These are phyloP conservation scores for Liodrosophila aerea DNA, from an alignment of 2,888 invertebrate species.

Conservation along the genomic window DNA sequence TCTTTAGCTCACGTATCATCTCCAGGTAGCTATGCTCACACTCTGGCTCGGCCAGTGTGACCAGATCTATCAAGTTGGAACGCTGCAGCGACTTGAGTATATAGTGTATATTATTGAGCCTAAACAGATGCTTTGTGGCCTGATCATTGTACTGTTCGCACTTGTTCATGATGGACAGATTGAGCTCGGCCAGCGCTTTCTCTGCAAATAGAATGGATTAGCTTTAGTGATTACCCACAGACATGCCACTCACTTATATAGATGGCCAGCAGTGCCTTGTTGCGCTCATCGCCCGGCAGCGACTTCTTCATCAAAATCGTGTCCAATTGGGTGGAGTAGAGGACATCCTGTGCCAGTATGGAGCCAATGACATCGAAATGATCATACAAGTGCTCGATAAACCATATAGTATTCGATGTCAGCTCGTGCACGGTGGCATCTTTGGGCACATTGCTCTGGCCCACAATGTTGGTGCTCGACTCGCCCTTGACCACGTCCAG, in stretches of 20 bases:
- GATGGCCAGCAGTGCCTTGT: constrained; percentile 88
- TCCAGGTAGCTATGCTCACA: constrained; percentile 93
- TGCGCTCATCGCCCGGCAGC: constrained; percentile 83
- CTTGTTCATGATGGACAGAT: constrained; percentile 93
- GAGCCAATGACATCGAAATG: constrained; percentile 89
- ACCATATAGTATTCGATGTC: constrained; percentile 96
- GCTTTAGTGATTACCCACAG: not conserved
- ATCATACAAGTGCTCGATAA: constrained; percentile 92
- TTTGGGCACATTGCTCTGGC: constrained; percentile 86
- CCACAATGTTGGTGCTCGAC: constrained; percentile 87
- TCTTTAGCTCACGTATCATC: constrained; percentile 92
- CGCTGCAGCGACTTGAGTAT: constrained; percentile 95
- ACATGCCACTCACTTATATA: constrained; percentile 88
- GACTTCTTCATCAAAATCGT: constrained; percentile 83
- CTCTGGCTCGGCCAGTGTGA: constrained; percentile 91
- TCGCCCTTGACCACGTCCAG: constrained; percentile 93
- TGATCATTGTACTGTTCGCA: constrained; percentile 95
- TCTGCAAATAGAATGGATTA: constrained; percentile 84
- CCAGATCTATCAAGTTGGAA: constrained; percentile 91
- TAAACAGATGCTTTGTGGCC: constrained; percentile 93
- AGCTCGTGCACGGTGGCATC: constrained; percentile 99
- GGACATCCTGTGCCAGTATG: constrained; percentile 85
- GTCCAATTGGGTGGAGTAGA: constrained; percentile 84
- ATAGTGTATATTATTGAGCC: constrained; percentile 97
- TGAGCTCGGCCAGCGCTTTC: constrained; percentile 94